Base-by-base conservation (phyloP, 2,888 invertebrate genomes). In the Pristionchus arcanus region DNA sequence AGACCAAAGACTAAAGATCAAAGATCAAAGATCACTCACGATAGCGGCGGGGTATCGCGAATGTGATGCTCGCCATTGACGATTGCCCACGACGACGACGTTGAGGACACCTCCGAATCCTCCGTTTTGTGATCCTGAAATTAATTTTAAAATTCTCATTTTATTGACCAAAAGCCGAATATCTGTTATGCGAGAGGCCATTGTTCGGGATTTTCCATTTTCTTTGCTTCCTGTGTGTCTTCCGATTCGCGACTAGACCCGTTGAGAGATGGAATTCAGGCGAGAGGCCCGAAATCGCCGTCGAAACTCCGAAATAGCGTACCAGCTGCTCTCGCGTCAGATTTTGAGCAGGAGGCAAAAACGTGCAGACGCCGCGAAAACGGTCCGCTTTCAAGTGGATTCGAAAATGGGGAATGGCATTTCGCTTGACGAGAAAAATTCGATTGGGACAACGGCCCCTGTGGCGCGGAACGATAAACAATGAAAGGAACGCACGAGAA, bases 11-110 rank as follows among this genome's bases (percentile, higher is more conserved):
- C 28, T 34, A 71, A 71, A 42, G 25, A 74, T 74, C 74, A 74
- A 28, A 28, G 31, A 68, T 68, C 68, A 68, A 42, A 25, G 21
- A 42, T 37, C 25, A 85, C 84, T 85, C 84, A 85, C 84, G 84
- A 85, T 0, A 85, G 84, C 59, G 83, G 49, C 4, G 84, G 84
- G 21, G 84, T 59, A 9, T 55, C 59, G 19, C 59, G 11, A 16
- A 42, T 31, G 84, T 85, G 84, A 16, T 55, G 55, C 25, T 59
- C 84, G 55, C 63, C 63, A 11, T 85, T 59, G 84, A 85, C 84
- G 34, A 59, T 59, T 11, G 59, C 55, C 84, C 84, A 85, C 15
- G 84, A 85, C 11, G 84, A 85, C 25, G 84, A 59, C 2, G 84
- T 85, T 37, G 84, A 85, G 59, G 84, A 85, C 28, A 59, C 63